Conservation (phyloP, 2,797 vertebrate genomes). For the Falco columbarius region DNA sequence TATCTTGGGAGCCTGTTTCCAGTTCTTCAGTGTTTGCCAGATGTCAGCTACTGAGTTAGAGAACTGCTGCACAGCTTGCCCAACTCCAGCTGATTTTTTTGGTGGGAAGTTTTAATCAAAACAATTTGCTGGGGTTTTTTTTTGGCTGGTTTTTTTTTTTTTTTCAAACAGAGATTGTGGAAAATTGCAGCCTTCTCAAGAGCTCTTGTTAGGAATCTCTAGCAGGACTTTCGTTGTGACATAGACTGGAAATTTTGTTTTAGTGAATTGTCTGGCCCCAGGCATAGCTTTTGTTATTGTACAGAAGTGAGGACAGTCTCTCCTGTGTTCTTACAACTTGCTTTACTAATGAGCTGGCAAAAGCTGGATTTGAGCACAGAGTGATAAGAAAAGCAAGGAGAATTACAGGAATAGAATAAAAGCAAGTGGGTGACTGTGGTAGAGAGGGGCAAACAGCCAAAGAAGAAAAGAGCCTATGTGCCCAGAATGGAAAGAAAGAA, state of each 20-base stretch:
- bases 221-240: background rate
- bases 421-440: background rate
- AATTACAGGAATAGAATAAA: background rate
- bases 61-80: rapidly evolving
- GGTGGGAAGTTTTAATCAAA: background rate
- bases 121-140: background rate
- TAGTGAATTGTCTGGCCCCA: background rate
- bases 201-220: background rate
- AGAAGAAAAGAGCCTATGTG: background rate
- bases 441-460: background rate
- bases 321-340: background rate
- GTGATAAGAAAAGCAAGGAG: background rate
- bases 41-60: background rate
- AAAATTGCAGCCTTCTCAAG: background rate
- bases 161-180: background rate
- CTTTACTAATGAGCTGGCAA: background rate
- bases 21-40: background rate
- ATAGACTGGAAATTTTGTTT: background rate
- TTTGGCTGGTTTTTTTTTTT: background rate
- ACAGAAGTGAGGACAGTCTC: background rate
- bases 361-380: background rate
- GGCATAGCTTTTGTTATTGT: background rate
- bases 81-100: background rate
- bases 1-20: background rate
- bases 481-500: background rate